Evolutionary conservation across 1,140 invertebrate species (phyloP).

Genomic region (Parasteatoda tepidariorum): DNA sequence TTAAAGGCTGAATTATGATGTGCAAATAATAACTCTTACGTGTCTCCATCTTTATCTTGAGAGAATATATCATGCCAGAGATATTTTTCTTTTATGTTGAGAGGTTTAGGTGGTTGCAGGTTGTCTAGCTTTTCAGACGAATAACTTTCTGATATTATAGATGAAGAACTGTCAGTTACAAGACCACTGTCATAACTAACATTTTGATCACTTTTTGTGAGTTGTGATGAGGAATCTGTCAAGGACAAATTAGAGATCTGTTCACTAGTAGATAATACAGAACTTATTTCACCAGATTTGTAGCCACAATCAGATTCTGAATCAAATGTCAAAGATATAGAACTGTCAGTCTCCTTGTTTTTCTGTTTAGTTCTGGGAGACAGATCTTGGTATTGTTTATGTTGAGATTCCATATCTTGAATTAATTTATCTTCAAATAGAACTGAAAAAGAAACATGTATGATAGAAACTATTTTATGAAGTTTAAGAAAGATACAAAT

Average conservation of each 20-base stretch:
- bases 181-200: slow-evolving; percentile 46
- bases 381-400: too few species aligned
- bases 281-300: slow-evolving; percentile 49
- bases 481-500: too few species aligned
- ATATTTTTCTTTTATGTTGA: slow-evolving; percentile 2
- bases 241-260: background rate
- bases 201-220: slow-evolving; percentile 29
- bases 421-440: too few species aligned
- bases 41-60: slow-evolving; percentile 79
- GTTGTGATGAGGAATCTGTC: slow-evolving; percentile 3
- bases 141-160: slow-evolving; percentile 11
- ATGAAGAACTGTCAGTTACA: slow-evolving; percentile 21
- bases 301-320: slow-evolving; percentile 40
- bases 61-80: slow-evolving; percentile 70
- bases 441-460: too few species aligned
- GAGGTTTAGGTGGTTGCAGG: background rate
- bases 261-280: slow-evolving; percentile 2
- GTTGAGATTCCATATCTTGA: too few species aligned
- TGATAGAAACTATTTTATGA: too few species aligned
- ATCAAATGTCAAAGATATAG: slow-evolving; percentile 51
- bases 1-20: too few species aligned
- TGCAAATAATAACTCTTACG: too few species aligned
- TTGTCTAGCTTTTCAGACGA: background rate
- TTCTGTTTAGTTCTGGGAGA: too few species aligned
- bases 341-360: slow-evolving; percentile 33